Evolutionary conservation across 1,140 invertebrate genomes (phyloP).

Genomic region (Bombus confusus): DNA sequence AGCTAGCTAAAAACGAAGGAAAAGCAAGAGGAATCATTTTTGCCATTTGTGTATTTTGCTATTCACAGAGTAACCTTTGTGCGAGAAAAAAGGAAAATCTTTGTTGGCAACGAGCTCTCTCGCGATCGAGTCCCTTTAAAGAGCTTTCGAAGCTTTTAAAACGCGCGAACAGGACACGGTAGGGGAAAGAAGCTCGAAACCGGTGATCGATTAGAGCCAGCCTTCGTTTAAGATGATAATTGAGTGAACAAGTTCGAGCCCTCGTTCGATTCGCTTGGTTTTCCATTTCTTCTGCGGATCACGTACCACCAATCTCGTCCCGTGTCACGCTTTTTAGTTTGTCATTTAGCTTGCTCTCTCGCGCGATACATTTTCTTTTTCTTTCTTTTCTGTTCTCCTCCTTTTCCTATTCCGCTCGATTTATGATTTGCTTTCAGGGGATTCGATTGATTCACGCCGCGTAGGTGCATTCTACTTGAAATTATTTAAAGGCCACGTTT

Average conservation of each 20-base stretch:
- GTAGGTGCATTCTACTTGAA: background rate
- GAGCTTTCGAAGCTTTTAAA: conserved; percentile 24
- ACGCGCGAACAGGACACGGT: background rate
- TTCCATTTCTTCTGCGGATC: background rate
- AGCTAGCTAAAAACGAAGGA: background rate
- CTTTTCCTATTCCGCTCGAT: background rate
- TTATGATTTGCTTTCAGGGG: background rate
- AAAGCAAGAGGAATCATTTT: background rate
- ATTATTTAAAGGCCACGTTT: background rate
- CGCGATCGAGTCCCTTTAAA: background rate
- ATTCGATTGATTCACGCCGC: background rate
- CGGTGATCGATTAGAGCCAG: conserved; percentile 37
- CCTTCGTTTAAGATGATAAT: conserved; percentile 52
- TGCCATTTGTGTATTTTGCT: background rate
- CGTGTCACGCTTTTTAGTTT: background rate
- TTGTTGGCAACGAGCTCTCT: background rate
- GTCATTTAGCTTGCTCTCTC: background rate
- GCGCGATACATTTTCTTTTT: background rate
- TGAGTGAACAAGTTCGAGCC: conserved; percentile 9
- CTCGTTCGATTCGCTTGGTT: background rate
- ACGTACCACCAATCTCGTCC: conserved; percentile 11
- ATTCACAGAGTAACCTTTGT: background rate
- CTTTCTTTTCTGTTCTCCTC: background rate
- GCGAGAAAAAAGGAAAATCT: background rate
- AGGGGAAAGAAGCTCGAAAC: background rate